Percentiles rank a stretch among this genome's conserved stretches.
These are phyloP conservation scores for Macroramphosus scolopax DNA, from an alignment of 2,797 vertebrate species.

Conservation along the genomic window DNA sequence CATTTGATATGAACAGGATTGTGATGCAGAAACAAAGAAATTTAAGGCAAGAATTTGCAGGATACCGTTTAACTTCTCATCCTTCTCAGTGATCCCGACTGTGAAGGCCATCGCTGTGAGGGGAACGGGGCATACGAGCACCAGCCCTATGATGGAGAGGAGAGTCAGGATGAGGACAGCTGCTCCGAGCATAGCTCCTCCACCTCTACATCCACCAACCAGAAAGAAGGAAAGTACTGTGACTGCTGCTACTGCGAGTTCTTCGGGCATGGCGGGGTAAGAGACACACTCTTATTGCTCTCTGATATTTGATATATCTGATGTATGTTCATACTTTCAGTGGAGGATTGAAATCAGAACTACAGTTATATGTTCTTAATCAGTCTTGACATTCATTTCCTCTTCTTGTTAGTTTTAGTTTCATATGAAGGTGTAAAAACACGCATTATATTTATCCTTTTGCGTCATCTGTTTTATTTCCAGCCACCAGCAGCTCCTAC, in stretches of 20 bases:
- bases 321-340: too few species aligned
- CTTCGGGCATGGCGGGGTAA: conserved; percentile 98
- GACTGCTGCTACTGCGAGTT: conserved; percentile 99
- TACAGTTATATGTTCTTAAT: too few species aligned
- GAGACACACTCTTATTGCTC: conserved; percentile 29
- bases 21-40: not conserved
- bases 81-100: conserved; percentile 89
- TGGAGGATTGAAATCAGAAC: too few species aligned
- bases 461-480: accelerated
- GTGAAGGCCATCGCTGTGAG: conserved; percentile 95
- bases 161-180: conserved; percentile 96
- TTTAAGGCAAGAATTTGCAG: not conserved
- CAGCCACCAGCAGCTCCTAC: conserved; percentile 97
- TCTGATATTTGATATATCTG: too few species aligned
- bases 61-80: not conserved
- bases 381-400: too few species aligned
- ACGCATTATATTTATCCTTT: not conserved
- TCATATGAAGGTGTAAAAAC: too few species aligned
- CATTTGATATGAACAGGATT: not conserved
- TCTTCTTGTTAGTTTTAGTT: too few species aligned
- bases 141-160: conserved; percentile 91
- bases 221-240: conserved; percentile 99
- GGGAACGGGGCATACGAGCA: conserved; percentile 88
- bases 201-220: conserved; percentile 98
- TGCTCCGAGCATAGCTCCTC: conserved; percentile 98